A percentile compares a stretch with the other conserved stretches of the same genome.
These are phyloP conservation scores for Ranitomeya imitator DNA, from an alignment of 2,113 vertebrate species.

Conservation along the genomic window DNA sequence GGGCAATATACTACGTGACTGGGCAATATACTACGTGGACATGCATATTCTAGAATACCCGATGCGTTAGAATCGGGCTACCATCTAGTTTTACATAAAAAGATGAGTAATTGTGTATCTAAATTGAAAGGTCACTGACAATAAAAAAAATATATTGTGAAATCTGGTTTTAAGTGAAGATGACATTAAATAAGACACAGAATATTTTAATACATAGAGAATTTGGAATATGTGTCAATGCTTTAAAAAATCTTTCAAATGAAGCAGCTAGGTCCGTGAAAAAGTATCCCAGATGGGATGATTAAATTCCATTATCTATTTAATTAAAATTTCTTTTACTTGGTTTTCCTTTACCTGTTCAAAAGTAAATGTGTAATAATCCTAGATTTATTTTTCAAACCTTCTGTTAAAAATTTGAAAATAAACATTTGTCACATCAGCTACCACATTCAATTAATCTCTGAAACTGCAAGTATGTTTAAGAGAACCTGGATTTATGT, in stretches of 20 bases:
- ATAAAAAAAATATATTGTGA: not conserved
- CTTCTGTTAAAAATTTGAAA: not conserved
- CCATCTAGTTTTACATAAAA: not conserved
- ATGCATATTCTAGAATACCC: no score
- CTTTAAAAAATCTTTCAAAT: not conserved
- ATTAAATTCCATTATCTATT: slow-evolving; percentile 7
- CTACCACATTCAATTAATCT: not conserved
- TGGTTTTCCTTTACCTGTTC: slow-evolving; percentile 1
- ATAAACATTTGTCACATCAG: slow-evolving; percentile 5
- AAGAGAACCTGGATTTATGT: not conserved
- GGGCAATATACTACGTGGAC: no score
- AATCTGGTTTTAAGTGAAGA: not conserved
- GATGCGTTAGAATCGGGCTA: no score
- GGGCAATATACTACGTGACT: no score
- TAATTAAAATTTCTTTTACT: not conserved
- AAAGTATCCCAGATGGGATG: slow-evolving; percentile 1
- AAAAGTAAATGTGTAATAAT: not conserved
- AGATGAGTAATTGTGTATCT: not conserved
- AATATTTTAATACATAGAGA: not conserved
- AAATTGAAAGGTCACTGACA: not conserved
- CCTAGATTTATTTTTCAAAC: not conserved
- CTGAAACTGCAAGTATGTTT: not conserved
- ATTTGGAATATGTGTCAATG: not conserved
- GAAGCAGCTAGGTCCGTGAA: not conserved
- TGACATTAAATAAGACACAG: not conserved